Conservation (phyloP, 2,888 invertebrate species). For the Eupithecia dodoneata region DNA sequence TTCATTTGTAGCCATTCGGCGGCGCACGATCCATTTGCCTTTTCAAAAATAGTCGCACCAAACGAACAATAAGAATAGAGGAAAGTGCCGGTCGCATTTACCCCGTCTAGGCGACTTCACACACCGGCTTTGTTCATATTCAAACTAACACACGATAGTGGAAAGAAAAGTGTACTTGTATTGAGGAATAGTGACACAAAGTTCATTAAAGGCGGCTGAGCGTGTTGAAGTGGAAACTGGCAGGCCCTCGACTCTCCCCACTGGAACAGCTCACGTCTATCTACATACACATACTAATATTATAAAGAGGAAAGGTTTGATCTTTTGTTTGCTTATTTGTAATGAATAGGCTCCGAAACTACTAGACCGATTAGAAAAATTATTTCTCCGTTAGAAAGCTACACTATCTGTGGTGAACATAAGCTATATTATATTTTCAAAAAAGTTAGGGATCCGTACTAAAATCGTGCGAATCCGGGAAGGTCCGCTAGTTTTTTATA, state of each 20-base stretch:
- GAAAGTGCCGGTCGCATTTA: slow-evolving; percentile 56
- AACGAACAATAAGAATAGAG: slow-evolving; percentile 71
- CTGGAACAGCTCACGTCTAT: slow-evolving; percentile 54
- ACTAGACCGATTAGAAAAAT: no score
- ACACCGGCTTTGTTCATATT: slow-evolving; percentile 73
- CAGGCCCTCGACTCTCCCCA: slow-evolving; percentile 59
- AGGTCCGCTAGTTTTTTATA: no score
- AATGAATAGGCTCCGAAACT: no score
- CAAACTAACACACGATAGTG: slow-evolving; percentile 75
- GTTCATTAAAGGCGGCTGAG: slow-evolving; percentile 82
- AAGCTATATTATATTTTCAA: no score
- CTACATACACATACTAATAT: no score
- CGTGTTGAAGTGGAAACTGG: slow-evolving; percentile 78
- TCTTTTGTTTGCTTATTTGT: no score
- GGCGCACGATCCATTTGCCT: slow-evolving; percentile 58
- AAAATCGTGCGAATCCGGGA: no score
- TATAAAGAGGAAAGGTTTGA: no score
- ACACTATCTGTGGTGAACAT: no score
- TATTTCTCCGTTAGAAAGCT: no score
- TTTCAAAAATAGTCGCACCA: slow-evolving; percentile 62
- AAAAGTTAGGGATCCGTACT: no score
- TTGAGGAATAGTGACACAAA: slow-evolving; percentile 80
- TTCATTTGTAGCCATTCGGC: not conserved
- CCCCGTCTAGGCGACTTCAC: slow-evolving; percentile 75
- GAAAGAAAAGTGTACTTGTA: slow-evolving; percentile 82